Conservation (phyloP, 2,797 vertebrate genomes). For the Chrysocyon brachyurus region DNA sequence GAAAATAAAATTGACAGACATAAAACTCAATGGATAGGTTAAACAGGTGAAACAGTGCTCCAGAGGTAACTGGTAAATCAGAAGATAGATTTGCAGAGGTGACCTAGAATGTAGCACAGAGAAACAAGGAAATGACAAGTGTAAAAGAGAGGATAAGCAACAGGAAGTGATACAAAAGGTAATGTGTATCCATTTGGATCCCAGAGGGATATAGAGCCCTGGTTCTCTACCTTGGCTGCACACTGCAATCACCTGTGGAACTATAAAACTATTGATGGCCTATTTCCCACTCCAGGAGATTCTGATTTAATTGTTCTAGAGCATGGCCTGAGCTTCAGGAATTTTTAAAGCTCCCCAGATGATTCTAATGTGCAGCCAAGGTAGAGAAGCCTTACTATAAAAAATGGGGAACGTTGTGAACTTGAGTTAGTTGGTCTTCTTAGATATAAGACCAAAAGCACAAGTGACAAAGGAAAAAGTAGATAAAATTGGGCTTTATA, state of each 20-base stretch:
- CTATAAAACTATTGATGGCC: background rate
- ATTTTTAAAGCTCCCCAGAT: background rate
- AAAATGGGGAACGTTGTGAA: background rate
- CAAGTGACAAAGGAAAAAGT: background rate
- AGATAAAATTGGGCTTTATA: background rate
- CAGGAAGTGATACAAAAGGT: background rate
- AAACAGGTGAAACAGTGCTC: background rate
- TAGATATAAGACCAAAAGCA: background rate
- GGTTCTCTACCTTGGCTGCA: background rate
- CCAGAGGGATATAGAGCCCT: background rate
- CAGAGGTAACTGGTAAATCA: background rate
- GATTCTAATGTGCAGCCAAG: conserved; percentile 22
- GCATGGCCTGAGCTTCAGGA: background rate
- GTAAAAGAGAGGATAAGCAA: conserved; percentile 1
- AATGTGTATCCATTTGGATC: background rate
- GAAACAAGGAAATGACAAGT: background rate
- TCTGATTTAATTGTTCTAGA: conserved; percentile 5
- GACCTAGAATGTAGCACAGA: conserved; percentile 20
- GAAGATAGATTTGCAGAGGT: conserved; percentile 34
- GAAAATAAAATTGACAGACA: background rate
- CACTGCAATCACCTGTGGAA: background rate
- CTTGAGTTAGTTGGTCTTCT: background rate
- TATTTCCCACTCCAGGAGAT: background rate
- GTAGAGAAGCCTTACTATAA: background rate
- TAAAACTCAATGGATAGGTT: background rate